These are phyloP conservation scores for Aramus guarauna DNA, from an alignment of 2,113 vertebrate genomes.

Conservation along the genomic window DNA sequence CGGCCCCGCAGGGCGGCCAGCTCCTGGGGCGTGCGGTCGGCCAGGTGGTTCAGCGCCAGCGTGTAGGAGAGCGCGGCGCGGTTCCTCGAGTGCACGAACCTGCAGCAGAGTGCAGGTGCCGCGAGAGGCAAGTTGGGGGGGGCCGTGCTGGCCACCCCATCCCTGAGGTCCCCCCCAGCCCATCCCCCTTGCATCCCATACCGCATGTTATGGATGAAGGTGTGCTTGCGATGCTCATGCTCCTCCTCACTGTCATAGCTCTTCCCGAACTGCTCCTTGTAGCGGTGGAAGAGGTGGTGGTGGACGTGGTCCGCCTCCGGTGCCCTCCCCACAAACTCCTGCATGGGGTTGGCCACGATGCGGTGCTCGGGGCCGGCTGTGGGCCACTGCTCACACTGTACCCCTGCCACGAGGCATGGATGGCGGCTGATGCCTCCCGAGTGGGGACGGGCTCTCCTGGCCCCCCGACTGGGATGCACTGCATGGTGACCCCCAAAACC, in stretches of 20 bases:
- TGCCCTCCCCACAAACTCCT: slow-evolving; percentile 70
- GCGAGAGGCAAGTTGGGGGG: neutral
- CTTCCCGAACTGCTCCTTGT: slow-evolving; percentile 70
- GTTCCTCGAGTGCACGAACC: slow-evolving; percentile 79
- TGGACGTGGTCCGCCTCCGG: slow-evolving; percentile 50
- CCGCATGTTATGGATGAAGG: slow-evolving; percentile 77
- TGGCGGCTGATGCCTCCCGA: neutral
- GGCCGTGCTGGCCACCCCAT: too few relatives aligned
- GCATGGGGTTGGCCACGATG: slow-evolving; percentile 80
- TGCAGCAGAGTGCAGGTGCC: neutral
- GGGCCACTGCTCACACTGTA: slow-evolving; percentile 27
- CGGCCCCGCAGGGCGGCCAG: slow-evolving; percentile 69
- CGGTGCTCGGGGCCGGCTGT: slow-evolving; percentile 57
- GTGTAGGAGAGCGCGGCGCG: slow-evolving; percentile 72
- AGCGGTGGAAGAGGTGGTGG: slow-evolving; percentile 70
- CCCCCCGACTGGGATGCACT: rapidly evolving
- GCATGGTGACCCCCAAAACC: neutral
- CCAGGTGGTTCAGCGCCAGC: slow-evolving; percentile 77
- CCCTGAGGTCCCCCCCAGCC: neutral
- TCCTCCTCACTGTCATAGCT: slow-evolving; percentile 67
- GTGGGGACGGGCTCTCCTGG: rapidly evolving
- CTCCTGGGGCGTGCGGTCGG: slow-evolving; percentile 73
- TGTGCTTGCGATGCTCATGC: slow-evolving; percentile 71
- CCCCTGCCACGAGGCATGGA: neutral
- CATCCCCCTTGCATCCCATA: neutral